Percentiles rank a stretch among this genome's conserved stretches.
These are phyloP conservation scores for Mirounga angustirostris DNA, from an alignment of 2,113 vertebrate species.

Conservation along the genomic window DNA sequence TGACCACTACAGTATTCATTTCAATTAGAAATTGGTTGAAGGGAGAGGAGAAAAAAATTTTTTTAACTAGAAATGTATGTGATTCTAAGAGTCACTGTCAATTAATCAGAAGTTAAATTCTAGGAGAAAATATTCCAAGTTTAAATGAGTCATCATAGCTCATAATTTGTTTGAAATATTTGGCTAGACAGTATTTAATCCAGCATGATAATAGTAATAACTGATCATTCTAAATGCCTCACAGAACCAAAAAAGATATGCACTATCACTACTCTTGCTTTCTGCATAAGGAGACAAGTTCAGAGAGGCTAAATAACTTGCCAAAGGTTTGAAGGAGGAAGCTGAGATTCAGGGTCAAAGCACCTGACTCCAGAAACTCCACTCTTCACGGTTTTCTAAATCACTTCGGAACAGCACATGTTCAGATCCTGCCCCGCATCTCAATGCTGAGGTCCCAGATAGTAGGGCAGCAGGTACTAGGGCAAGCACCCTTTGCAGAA, in stretches of 20 bases:
- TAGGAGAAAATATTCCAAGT: not conserved
- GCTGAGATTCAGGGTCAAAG: not conserved
- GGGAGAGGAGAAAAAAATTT: not conserved
- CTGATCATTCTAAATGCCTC: not conserved
- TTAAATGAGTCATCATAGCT: not conserved
- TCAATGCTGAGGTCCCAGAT: not conserved
- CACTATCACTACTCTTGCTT: not conserved
- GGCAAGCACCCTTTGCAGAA: not conserved
- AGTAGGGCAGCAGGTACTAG: not conserved
- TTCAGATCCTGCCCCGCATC: not conserved
- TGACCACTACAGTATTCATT: not conserved
- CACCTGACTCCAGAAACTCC: not conserved
- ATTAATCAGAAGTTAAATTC: constrained; percentile 43
- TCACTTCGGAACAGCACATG: not conserved
- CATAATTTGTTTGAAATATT: not conserved
- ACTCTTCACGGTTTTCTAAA: not conserved
- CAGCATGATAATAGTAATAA: not conserved
- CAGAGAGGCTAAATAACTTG: not conserved
- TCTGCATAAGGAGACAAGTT: not conserved
- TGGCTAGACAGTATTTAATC: not conserved
- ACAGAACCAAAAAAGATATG: not conserved
- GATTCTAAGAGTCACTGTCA: not conserved
- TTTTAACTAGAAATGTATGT: constrained; percentile 12
- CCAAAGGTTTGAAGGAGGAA: not conserved
- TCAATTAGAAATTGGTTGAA: constrained; percentile 5